Conservation (phyloP, 2,797 vertebrate species). For the Gobionotothen gibberifrons region DNA sequence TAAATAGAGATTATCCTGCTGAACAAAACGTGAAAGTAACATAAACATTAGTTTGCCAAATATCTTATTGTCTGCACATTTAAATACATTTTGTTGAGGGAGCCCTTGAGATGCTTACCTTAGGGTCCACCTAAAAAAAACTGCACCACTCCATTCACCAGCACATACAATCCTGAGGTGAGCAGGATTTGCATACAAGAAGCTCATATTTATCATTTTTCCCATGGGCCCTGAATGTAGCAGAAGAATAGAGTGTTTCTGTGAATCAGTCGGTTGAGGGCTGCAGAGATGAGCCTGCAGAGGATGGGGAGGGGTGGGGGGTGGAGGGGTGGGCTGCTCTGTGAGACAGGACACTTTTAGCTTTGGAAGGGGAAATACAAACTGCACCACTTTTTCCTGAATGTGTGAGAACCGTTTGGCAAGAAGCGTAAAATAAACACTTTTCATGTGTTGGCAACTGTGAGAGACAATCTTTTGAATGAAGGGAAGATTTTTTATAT, state of each 20-base stretch:
- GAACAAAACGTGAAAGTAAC: too few relatives aligned
- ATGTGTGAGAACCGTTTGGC: constrained; percentile 52
- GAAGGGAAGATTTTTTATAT: not conserved
- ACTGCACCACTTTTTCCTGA: constrained; percentile 56
- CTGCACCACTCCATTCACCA: not conserved
- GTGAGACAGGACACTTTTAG: constrained; percentile 74
- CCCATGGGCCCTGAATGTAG: constrained; percentile 24
- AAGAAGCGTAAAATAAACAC: constrained; percentile 37
- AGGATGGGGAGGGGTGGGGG: constrained; percentile 31
- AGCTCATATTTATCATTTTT: not conserved
- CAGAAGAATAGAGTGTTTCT: constrained; percentile 22
- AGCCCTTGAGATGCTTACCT: too few relatives aligned
- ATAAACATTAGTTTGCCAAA: too few relatives aligned
- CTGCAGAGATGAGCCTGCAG: constrained; percentile 21
- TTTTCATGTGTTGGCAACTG: constrained; percentile 43
- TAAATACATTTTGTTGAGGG: too few relatives aligned
- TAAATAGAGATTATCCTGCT: too few relatives aligned
- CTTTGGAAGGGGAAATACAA: constrained; percentile 64
- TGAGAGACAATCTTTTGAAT: constrained; percentile 42
- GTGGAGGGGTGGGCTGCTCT: constrained; percentile 50
- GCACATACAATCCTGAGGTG: not conserved
- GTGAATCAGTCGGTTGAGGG: constrained; percentile 62
- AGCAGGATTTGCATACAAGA: not conserved
- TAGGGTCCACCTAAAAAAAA: too few relatives aligned
- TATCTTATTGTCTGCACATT: too few relatives aligned